phyloP scores from a whole-genome alignment of 2,113 vertebrate species.

The Neotragus moschatus region DNA sequence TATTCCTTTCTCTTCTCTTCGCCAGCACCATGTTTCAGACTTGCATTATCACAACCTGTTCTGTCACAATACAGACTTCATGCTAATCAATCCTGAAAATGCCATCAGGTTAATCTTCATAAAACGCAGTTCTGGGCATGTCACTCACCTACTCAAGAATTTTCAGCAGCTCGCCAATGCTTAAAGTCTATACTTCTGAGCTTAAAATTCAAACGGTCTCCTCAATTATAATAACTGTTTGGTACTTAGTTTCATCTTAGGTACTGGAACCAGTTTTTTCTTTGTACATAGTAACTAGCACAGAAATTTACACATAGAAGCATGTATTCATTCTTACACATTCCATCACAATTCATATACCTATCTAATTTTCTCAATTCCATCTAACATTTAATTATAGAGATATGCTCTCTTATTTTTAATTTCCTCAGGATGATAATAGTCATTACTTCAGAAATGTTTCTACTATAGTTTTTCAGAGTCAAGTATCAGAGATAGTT shows the following conservation, averaged over 20 bases:
- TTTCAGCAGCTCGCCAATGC: not conserved
- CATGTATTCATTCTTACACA: not conserved
- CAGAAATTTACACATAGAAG: not conserved
- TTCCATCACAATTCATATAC: not conserved
- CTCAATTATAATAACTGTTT: not conserved
- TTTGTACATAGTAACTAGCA: not conserved
- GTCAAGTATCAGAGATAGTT: not conserved
- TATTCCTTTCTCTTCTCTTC: slow-evolving; percentile 59
- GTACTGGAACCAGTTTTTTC: not conserved
- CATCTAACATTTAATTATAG: not conserved
- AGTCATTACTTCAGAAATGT: not conserved
- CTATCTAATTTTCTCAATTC: not conserved
- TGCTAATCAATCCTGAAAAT: slow-evolving; percentile 68
- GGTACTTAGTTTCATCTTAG: not conserved
- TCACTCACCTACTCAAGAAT: slow-evolving; percentile 46
- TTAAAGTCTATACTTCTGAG: slow-evolving; percentile 1
- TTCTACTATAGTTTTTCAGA: not conserved
- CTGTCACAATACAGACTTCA: slow-evolving; percentile 59
- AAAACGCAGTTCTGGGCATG: slow-evolving; percentile 59
- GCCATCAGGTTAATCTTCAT: slow-evolving; percentile 68
- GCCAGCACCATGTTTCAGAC: slow-evolving; percentile 57
- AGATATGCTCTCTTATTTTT: not conserved
- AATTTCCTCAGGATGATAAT: not conserved
- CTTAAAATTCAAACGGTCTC: not conserved
- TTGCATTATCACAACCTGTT: slow-evolving; percentile 51